Evolutionary conservation across 92 coral and sea anemone species (phyloP), one percentile per base, ranked within the genome.

Genomic region (Metridium senile): DNA sequence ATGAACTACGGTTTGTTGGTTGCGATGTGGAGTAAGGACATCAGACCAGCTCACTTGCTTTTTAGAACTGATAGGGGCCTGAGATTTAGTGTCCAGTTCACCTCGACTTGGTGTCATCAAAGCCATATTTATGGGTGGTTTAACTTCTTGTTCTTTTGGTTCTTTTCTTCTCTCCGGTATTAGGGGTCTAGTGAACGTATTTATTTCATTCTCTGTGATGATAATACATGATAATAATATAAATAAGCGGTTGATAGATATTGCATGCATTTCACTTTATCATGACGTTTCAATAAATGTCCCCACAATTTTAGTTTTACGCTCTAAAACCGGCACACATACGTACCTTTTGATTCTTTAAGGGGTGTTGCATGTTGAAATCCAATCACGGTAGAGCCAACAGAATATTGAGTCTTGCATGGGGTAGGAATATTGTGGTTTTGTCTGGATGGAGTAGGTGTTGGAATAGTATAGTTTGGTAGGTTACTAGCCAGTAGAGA

Each of bases 21-120:
- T 57, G 9, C 71, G 80, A 51, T 75, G 80, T 26, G 80, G 80
- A 19, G 80, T 75, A 19, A 75, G 23, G 10, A 75, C 25, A 26
- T 45, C 80, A 7, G 80, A 75, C 80, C 80, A 75, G 58, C 61
- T 45, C 58, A 64, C 80, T 47, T 75, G 80, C 26, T 62, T 62
- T 46, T 75, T 62, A 59, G 58, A 31, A 20, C 71, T 62, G 23
- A 30, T 23, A 25, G 80, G 23, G 25, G 46, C 33, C 31, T 75
- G 80, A 10, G 46, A 0, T 31, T 23, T 62, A 46, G 71, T 62
- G 26, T 47, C 71, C 72, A 62, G 71, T 16, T 19, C 32, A 22
- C 80, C 71, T 47, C 80, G 71, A 30, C 71, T n/a, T 27, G 80
- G 80, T 10, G 80, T 75, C 34, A 62, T 63, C 27, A 62, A 21